A percentile compares a stretch with the other conserved stretches of the same genome.
Evolutionary conservation across 2,888 invertebrate genomes (phyloP).

Genomic region (Caenorhabditis macrosperma): DNA sequence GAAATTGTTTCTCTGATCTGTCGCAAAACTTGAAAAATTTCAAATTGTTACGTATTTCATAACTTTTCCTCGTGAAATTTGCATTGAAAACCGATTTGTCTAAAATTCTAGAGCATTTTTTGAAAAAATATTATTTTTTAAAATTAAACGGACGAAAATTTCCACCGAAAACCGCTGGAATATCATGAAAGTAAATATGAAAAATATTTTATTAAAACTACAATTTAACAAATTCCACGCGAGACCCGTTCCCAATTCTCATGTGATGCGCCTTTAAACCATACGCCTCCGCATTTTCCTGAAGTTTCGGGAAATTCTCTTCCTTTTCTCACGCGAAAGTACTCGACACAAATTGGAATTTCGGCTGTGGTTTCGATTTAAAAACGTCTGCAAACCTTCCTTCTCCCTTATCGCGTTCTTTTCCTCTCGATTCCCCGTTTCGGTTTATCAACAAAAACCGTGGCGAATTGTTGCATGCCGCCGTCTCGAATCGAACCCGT

Average conservation of each 20-base stretch:
- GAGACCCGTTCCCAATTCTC: not conserved
- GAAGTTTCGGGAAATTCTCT: not conserved
- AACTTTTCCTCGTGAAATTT: too few relatives aligned
- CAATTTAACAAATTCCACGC: not conserved
- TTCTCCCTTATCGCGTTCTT: constrained; percentile 9
- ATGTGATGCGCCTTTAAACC: constrained; percentile 8
- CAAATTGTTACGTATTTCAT: too few relatives aligned
- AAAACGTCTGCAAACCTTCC: constrained; percentile 3
- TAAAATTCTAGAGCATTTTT: too few relatives aligned
- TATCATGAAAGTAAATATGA: not conserved
- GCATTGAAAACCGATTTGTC: too few relatives aligned
- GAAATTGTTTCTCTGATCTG: too few relatives aligned
- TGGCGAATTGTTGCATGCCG: not conserved
- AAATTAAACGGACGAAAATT: too few relatives aligned
- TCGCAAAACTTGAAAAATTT: too few relatives aligned
- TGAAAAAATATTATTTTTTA: too few relatives aligned
- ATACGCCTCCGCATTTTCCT: not conserved
- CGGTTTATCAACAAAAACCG: constrained; percentile 32
- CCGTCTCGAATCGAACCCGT: not conserved
- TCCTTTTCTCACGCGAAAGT: not conserved
- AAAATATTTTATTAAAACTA: not conserved
- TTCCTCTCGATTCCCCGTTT: constrained; percentile 1
- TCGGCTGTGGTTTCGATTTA: not conserved
- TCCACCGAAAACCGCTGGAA: too few relatives aligned
- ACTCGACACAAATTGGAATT: not conserved